Percentiles rank a stretch among this genome's conserved stretches.
Evolutionary conservation across 2,888 invertebrate genomes (phyloP).

Genomic region (Diaperis boleti): DNA sequence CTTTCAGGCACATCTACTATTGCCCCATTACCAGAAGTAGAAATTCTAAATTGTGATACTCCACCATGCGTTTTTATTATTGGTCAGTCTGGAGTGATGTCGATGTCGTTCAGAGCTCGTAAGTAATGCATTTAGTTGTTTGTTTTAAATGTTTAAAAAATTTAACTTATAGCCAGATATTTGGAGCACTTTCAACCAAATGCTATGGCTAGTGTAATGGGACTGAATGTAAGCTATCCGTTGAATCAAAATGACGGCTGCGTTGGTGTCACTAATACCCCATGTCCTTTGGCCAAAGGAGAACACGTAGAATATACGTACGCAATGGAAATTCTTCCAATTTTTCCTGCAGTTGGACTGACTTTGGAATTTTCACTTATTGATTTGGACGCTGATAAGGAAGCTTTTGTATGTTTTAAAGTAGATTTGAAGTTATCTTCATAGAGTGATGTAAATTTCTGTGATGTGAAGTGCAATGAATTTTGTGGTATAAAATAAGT

Average conservation of each 20-base stretch:
- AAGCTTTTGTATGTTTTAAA: constrained; percentile 8
- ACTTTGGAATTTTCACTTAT: constrained; percentile 12
- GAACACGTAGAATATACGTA: constrained; percentile 44
- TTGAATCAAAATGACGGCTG: constrained; percentile 47
- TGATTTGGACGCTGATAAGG: constrained; percentile 3
- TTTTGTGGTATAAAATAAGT: no score
- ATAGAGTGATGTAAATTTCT: no score
- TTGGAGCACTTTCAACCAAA: constrained; percentile 45
- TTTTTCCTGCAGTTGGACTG: constrained; percentile 37
- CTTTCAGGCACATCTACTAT: no score
- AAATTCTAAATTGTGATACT: neutral
- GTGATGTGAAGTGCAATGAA: no score
- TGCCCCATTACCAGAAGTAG: neutral
- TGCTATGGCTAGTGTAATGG: constrained; percentile 38
- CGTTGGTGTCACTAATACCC: constrained; percentile 47
- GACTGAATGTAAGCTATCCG: constrained; percentile 40
- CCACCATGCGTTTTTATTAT: neutral
- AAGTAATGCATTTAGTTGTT: neutral
- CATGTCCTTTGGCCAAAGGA: constrained; percentile 46
- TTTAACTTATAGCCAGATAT: constrained; percentile 44
- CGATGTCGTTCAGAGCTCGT: constrained; percentile 7
- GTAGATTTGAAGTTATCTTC: no score
- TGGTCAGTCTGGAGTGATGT: neutral
- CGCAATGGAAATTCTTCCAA: constrained; percentile 34
- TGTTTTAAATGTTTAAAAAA: neutral